These are phyloP conservation scores for Mareca penelope DNA, from an alignment of 2,797 vertebrate genomes.

Conservation along the genomic window DNA sequence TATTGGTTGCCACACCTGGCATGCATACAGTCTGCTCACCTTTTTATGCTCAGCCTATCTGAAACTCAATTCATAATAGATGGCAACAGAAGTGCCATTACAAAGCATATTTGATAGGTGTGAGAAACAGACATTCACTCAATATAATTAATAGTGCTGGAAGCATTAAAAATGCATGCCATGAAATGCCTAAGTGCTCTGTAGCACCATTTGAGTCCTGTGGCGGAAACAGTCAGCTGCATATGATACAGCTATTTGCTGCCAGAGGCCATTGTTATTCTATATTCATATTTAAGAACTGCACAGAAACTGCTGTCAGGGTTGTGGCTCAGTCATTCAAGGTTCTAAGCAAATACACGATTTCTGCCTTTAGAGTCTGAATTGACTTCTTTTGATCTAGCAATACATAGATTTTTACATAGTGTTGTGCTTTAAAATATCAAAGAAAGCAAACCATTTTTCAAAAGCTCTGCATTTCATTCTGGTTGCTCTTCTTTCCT, in stretches of 20 bases:
- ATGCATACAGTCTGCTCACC: background rate
- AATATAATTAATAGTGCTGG: background rate
- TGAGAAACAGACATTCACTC: background rate
- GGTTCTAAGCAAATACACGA: background rate
- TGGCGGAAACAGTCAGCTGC: slow-evolving; percentile 6
- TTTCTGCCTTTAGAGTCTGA: background rate
- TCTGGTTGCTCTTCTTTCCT: background rate
- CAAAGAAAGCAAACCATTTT: background rate
- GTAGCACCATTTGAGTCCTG: background rate
- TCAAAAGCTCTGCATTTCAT: background rate
- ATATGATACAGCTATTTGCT: background rate
- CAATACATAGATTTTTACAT: background rate
- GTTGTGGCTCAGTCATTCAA: background rate
- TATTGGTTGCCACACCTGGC: background rate
- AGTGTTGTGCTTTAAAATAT: background rate
- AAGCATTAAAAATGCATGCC: slow-evolving; percentile 30
- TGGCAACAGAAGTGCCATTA: background rate
- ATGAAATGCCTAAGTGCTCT: background rate
- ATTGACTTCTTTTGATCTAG: background rate
- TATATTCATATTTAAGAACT: background rate
- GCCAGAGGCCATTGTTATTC: background rate
- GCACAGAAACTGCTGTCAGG: background rate
- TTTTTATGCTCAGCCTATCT: background rate
- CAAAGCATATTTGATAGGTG: slow-evolving; percentile 1
- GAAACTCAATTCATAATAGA: background rate